These are phyloP conservation scores for Sycon ciliatum DNA, from an alignment of 37 sponge, comb jelly and placozoan species.

Conservation along the genomic window DNA sequence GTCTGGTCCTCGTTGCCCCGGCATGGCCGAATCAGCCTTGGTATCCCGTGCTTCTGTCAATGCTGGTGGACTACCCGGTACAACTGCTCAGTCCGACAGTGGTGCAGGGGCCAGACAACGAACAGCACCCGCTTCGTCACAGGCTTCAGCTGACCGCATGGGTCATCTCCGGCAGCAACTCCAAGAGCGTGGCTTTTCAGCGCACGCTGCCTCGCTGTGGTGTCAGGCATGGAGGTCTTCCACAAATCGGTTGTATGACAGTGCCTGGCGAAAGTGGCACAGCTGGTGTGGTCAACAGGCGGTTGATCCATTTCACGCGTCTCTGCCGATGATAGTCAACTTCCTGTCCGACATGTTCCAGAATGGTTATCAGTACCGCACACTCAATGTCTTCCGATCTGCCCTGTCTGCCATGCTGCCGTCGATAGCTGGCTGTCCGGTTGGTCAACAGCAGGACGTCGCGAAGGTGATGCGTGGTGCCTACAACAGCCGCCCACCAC, in stretches of 20 bases:
- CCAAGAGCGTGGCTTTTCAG: slow-evolving; percentile 12
- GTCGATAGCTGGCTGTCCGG: slow-evolving; percentile 20
- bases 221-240: slow-evolving; percentile 6
- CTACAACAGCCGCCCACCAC: slow-evolving; percentile 28
- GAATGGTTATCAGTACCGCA: slow-evolving; percentile 17
- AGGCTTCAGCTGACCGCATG: slow-evolving; percentile 12
- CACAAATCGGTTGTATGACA: slow-evolving; percentile 1
- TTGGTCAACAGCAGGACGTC: slow-evolving; percentile 31
- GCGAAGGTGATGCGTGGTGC: slow-evolving; percentile 16
- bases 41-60: slow-evolving; percentile 8
- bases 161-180: slow-evolving; percentile 14
- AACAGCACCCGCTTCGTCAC: background rate
- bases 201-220: slow-evolving; percentile 9
- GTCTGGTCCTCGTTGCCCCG: slow-evolving; percentile 17
- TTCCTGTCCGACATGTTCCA: slow-evolving; percentile 22
- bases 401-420: slow-evolving; percentile 34
- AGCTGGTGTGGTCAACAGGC: slow-evolving; percentile 14
- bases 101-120: no score
- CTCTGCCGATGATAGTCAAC: slow-evolving; percentile 9
- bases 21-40: slow-evolving; percentile 16
- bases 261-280: slow-evolving; percentile 21
- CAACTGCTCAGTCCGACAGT: background rate
- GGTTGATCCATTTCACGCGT: slow-evolving; percentile 19
- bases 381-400: slow-evolving; percentile 31
- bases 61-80: background rate